A percentile compares a stretch with the other conserved stretches of the same genome.
These are phyloP conservation scores for Ceratosolen solmsi DNA, from an alignment of 1,140 invertebrate genomes.

Conservation along the genomic window DNA sequence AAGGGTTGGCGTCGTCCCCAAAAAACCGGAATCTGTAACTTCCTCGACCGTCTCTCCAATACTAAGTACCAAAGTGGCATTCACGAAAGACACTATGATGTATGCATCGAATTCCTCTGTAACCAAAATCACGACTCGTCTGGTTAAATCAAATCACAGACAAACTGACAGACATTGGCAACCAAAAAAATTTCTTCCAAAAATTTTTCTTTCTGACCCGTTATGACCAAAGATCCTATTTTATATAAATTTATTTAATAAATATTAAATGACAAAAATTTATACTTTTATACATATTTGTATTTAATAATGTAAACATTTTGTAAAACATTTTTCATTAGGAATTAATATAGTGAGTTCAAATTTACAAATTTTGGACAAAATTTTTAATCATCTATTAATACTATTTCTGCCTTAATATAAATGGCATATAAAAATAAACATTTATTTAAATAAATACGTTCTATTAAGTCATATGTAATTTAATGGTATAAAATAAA, in stretches of 20 bases:
- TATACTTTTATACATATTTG: neutral
- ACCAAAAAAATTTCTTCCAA: neutral
- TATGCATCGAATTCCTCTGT: slow-evolving; percentile 99
- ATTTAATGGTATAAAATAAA: no score
- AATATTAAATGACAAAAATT: neutral
- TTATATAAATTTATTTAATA: neutral
- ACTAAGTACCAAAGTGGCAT: slow-evolving; percentile 98
- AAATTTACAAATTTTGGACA: neutral
- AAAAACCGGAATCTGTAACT: slow-evolving; percentile 99
- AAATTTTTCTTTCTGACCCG: neutral
- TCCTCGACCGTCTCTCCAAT: slow-evolving; percentile 99
- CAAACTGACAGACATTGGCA: neutral
- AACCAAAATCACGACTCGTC: slow-evolving; percentile 73
- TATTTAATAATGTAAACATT: neutral
- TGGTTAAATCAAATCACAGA: slow-evolving; percentile 20
- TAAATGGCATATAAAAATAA: no score
- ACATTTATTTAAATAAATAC: no score
- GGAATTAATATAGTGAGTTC: neutral
- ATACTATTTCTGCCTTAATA: neutral
- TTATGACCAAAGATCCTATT: neutral
- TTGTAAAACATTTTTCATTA: neutral
- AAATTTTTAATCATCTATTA: neutral
- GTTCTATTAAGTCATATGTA: no score
- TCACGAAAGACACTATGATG: slow-evolving; percentile 99
- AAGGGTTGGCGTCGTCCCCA: slow-evolving; percentile 97